Evolutionary conservation across 1,140 invertebrate genomes (phyloP), one percentile per base, ranked within the genome.

Genomic region (Leptestheria dahalacensis): DNA sequence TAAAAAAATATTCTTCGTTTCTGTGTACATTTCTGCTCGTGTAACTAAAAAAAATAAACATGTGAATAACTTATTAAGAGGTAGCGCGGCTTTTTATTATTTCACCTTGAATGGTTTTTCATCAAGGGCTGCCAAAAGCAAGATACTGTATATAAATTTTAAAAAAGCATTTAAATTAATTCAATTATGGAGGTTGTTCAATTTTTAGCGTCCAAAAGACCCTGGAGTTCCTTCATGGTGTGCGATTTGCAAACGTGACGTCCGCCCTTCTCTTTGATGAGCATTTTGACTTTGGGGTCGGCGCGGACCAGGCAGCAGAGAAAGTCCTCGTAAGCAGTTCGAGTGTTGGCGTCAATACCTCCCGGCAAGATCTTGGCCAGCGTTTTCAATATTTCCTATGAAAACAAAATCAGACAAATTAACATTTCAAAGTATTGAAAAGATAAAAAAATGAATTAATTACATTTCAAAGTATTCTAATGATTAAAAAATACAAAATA

Each of bases 251-350:
- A 91, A 50, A 88, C 84, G 62, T 82, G 81, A 48, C 88, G 72
- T 54, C 61, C 86, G 63, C 88, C 88, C 61, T 81, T 80, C 67
- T 91, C 87, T 70, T 89, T 88, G 28, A 92, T 72, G 11, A 88
- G 82, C n/a, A 79, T 74, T 24, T 78, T 78, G 28, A 85, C 83
- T 62, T 52, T 68, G 52, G 81, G 76, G 71, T 88, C 88, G 50
- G 86, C 85, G 63, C 86, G 84, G 9, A 90, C 85, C 62, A 91
- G 75, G 70, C 84, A 82, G 66, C 85, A 86, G 12, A 93, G 74
- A 67, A 93, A 84, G 72, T 92, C 88, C 74, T 93, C 89, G 73
- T 86, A 91, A 18, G 89, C 88, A 29, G 84, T 86, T 67, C 90
- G 88, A 0, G 89, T 83, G 68, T 87, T 89, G 0, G 83, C 78